Base-by-base conservation (phyloP, 2,888 invertebrate genomes). In the Macrophya annulata region DNA sequence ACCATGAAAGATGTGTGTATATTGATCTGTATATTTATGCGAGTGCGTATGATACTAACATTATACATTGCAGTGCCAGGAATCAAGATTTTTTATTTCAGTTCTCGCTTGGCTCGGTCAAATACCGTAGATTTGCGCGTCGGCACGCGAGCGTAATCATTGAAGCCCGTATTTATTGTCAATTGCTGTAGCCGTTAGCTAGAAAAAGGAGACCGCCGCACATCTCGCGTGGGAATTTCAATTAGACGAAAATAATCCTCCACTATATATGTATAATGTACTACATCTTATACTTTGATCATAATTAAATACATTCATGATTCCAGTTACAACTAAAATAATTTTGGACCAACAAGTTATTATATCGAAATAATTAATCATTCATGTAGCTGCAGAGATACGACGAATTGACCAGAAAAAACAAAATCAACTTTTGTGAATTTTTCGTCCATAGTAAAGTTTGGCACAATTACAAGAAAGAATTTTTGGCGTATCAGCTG, bases 131-230 rank as follows among this genome's bases (percentile, higher is more conserved):
- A 81, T 81, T 81, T 81, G 62, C 81, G 62, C 40, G 62, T 81
- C 81, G 31, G 81, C 81, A 81, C 81, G 81, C 81, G 81, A 81
- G 81, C 81, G 37, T 59, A 81, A 81, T 81, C 81, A 81, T 81
- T 59, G 40, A 81, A 81, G 62, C 62, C 62, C 62, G 59, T 81
- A 62, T 81, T 81, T 62, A 81, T 62, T 81, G 81, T 81, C 62
- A 81, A 81, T 59, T 59, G 81, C 43, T 43, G 31, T 31, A 31
- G 15, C 62, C 81, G 81, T 37, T 40, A 59, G 62, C 31, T 25
- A 62, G 40, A 62, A 62, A 62, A 81, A 81, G 59, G 59, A 62
- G 59, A 62, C 25, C 62, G 62, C 37, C 43, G 37, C 59, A 4
- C 12, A n/a, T 17, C 55, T 59, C 21, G 81, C 81, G 59, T 81